Evolutionary conservation across 2,113 vertebrate genomes (phyloP), one percentile per base, ranked within the genome.

Genomic region (Bothrops jararaca): DNA sequence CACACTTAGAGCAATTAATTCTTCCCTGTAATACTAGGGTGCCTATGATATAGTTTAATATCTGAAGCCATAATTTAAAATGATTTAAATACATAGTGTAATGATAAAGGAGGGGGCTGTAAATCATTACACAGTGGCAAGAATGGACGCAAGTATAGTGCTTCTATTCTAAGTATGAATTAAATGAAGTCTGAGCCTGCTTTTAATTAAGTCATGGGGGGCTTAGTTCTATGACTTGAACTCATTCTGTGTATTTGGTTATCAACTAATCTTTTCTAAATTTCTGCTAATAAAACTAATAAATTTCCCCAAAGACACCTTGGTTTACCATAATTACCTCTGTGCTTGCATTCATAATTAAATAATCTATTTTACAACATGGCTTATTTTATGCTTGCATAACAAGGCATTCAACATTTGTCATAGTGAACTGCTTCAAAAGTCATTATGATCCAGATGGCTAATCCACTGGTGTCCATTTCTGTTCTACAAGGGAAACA

Each of bases 11-110:
- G 9, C 22, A 88, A n/a, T 42, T 29, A 93, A 89, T 60, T 23
- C 88, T 85, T 91, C 58, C 88, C 53, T 45, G 3, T 54, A 89
- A 86, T 92, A 23, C 26, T 56, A 0, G 8, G 10, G 34, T 89
- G 39, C 95, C 45, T 80, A 29, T 92, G 91, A 95, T 91, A 52
- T 89, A 94, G 93, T 88, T 89, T 22, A 20, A 13, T 2, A 53
- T 50, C 1, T 92, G 50, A 92, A 86, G 3, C 29, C 92, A 92
- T 29, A 1, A 12, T 91, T 89, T 91, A 58, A 54, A 85, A 69
- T 94, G 26, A 0, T 74, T 91, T 20, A 8, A 90, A 2, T 3
- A 53, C 9, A n/a, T 88, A 58, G 10, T 57, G 53, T 56, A 60
- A 4, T 64, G n/a, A 15, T 34, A 85, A 24, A 29, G 56, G 11